Percentiles rank a stretch among this genome's conserved stretches.
Conservation (phyloP, 2,888 invertebrate genomes). For the Neoitamus cyanurus region DNA sequence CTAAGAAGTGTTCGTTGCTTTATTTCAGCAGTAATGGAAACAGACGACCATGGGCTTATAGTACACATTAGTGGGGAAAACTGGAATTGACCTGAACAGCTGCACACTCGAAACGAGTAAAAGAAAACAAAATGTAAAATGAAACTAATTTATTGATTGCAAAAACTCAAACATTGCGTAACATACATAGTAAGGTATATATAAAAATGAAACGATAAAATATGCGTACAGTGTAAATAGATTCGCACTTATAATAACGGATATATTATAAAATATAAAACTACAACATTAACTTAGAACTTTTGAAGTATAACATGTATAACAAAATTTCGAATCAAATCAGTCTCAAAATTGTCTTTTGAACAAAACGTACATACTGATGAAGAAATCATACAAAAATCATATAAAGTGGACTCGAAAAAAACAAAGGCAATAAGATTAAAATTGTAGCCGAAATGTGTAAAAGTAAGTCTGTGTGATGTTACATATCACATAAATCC, state of each 20-base stretch:
- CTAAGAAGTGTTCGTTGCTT: neutral
- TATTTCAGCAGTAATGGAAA: neutral
- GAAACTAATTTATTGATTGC: conserved; percentile 60
- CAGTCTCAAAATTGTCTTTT: conserved; percentile 42
- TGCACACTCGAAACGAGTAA: conserved; percentile 14
- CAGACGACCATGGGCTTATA: no score
- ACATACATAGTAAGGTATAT: conserved; percentile 49
- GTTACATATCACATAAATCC: neutral
- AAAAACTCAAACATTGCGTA: conserved; percentile 61
- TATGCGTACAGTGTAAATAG: conserved; percentile 30
- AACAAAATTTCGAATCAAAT: conserved; percentile 42
- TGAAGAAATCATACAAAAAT: neutral
- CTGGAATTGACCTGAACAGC: neutral
- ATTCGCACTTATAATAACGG: conserved; percentile 21
- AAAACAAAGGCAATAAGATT: neutral
- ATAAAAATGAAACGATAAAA: conserved; percentile 23
- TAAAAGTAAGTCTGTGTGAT: neutral
- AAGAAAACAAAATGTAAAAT: conserved; percentile 55
- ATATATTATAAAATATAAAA: conserved; percentile 28
- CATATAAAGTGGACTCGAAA: neutral
- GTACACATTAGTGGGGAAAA: neutral
- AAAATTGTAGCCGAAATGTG: neutral
- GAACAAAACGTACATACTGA: conserved; percentile 3
- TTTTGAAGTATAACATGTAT: conserved; percentile 20
- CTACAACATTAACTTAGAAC: conserved; percentile 31